Evolutionary conservation across 2,797 vertebrate genomes (phyloP).

Genomic region (Gallinago nigripennis): DNA sequence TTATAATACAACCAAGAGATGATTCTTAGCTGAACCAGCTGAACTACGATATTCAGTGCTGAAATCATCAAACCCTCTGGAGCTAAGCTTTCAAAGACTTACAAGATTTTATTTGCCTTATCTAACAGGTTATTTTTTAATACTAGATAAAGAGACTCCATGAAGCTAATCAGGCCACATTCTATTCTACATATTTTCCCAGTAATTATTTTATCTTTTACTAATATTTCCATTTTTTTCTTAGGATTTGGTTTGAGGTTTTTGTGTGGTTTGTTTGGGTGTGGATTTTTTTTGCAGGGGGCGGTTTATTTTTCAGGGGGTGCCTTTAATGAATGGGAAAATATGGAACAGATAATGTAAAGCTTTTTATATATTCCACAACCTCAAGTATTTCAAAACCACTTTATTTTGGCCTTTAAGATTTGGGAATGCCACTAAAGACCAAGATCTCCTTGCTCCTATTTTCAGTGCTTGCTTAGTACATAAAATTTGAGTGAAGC

Average conservation of each 20-base stretch:
- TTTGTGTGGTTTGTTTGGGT: background rate
- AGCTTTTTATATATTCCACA: background rate
- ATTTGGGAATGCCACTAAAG: accelerated
- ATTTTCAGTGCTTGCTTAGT: background rate
- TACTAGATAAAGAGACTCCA: background rate
- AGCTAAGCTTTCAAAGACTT: background rate
- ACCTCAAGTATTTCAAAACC: background rate
- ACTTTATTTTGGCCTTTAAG: background rate
- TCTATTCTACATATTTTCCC: background rate
- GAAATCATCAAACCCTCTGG: background rate
- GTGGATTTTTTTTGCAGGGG: no score
- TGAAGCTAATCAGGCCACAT: background rate
- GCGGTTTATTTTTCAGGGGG: accelerated
- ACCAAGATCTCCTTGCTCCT: background rate
- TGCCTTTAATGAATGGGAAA: background rate
- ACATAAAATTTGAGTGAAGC: background rate
- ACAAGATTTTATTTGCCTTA: background rate
- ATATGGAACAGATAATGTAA: background rate
- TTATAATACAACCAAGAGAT: background rate
- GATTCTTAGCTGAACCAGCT: background rate
- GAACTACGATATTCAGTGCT: background rate
- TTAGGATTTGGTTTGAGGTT: background rate
- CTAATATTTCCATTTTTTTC: background rate
- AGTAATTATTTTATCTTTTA: background rate
- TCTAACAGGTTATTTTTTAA: background rate